Conservation (phyloP, 2,113 vertebrate species). For the Empidonax traillii region DNA sequence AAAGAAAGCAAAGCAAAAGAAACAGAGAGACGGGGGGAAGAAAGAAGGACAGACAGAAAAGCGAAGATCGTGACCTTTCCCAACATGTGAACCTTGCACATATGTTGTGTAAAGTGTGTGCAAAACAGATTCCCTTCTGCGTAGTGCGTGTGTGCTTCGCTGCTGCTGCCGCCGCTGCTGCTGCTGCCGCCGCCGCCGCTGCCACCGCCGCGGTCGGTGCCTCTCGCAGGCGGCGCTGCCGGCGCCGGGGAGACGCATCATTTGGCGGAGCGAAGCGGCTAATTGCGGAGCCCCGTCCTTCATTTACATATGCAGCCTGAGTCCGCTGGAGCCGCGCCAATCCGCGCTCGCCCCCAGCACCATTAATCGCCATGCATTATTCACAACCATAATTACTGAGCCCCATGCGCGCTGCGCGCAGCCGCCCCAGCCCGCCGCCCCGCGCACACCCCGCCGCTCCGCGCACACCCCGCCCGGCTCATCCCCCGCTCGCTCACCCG, state of each 20-base stretch:
- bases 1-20: constrained; percentile 38
- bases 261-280: constrained; percentile 84
- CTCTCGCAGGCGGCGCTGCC: constrained; percentile 63
- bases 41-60: neutral
- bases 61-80: constrained; percentile 72
- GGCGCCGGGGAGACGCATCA: constrained; percentile 82
- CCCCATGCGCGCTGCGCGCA: constrained; percentile 90
- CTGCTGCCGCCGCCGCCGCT: neutral
- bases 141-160: constrained; percentile 35
- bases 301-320: constrained; percentile 94
- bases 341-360: constrained; percentile 77
- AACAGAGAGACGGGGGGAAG: constrained; percentile 42
- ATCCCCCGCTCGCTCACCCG: neutral
- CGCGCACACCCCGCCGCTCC: constrained; percentile 45
- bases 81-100: constrained; percentile 71
- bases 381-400: constrained; percentile 95
- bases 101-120: constrained; percentile 75
- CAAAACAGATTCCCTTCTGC: constrained; percentile 58
- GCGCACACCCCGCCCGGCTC: constrained; percentile 49
- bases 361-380: constrained; percentile 94
- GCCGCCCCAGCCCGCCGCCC: constrained; percentile 69
- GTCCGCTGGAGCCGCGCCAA: constrained; percentile 90
- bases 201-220: constrained; percentile 14
- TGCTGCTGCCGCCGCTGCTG: neutral
- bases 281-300: constrained; percentile 92